Percentiles rank a stretch among this genome's conserved stretches.
Conservation (phyloP, 2,888 invertebrate species). For the Cantharis rustica region DNA sequence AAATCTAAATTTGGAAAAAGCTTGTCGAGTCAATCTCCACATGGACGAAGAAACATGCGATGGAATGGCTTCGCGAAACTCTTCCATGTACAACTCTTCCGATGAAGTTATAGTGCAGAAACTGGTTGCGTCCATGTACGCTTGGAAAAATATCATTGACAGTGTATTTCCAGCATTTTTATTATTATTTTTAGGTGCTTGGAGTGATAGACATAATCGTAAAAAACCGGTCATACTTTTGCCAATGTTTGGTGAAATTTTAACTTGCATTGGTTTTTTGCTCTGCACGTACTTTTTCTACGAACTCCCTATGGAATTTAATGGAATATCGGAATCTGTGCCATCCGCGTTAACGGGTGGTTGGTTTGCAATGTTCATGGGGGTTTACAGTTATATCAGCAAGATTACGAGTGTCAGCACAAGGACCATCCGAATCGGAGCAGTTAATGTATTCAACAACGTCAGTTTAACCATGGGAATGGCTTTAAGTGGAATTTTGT, state of each 20-base stretch:
- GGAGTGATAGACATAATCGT: slow-evolving; percentile 64
- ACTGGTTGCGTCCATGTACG: slow-evolving; percentile 54
- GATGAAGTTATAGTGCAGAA: slow-evolving; percentile 53
- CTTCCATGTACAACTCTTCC: slow-evolving; percentile 65
- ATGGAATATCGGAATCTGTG: slow-evolving; percentile 60
- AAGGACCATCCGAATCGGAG: slow-evolving; percentile 65
- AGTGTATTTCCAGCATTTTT: slow-evolving; percentile 62
- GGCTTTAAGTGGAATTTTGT: slow-evolving; percentile 59
- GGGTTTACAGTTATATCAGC: slow-evolving; percentile 65
- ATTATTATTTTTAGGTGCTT: slow-evolving; percentile 64
- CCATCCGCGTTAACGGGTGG: slow-evolving; percentile 62
- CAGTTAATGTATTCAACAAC: slow-evolving; percentile 61
- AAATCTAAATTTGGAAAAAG: slow-evolving; percentile 81
- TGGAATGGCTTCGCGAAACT: slow-evolving; percentile 72
- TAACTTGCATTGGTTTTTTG: slow-evolving; percentile 59
- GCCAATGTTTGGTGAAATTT: slow-evolving; percentile 61
- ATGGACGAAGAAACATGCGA: slow-evolving; percentile 73
- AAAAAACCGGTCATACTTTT: slow-evolving; percentile 63
- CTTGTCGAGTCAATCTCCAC: slow-evolving; percentile 77
- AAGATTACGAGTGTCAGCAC: slow-evolving; percentile 61
- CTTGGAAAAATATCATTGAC: slow-evolving; percentile 61
- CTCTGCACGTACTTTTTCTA: slow-evolving; percentile 61
- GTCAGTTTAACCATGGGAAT: slow-evolving; percentile 61
- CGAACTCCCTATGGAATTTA: slow-evolving; percentile 60
- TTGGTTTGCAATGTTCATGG: slow-evolving; percentile 63